phyloP scores from a whole-genome alignment of 2,113 vertebrate genomes.

The Engraulis encrasicolus region DNA sequence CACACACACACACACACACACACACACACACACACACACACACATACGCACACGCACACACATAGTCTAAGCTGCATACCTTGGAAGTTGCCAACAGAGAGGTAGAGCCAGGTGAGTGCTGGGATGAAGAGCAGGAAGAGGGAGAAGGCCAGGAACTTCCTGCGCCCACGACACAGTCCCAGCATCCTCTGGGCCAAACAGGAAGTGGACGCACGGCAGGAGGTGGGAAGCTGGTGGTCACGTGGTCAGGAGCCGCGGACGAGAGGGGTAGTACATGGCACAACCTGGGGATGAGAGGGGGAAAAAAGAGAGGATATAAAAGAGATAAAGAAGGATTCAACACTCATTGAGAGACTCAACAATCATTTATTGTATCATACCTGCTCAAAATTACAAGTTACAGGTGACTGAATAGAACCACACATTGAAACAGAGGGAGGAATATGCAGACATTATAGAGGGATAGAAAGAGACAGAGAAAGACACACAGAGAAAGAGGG shows the following conservation, averaged over 20 bases:
- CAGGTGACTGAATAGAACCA: too few species aligned
- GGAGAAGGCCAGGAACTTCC: slow-evolving; percentile 96
- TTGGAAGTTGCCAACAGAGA: slow-evolving; percentile 92
- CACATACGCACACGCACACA: slow-evolving; percentile 37
- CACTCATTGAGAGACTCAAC: too few species aligned
- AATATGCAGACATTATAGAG: too few species aligned
- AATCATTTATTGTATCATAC: too few species aligned
- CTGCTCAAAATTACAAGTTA: too few species aligned
- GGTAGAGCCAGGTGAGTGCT: slow-evolving; percentile 94
- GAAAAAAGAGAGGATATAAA: not conserved
- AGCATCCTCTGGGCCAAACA: slow-evolving; percentile 89
- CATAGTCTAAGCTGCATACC: too few species aligned
- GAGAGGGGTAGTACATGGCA: slow-evolving; percentile 86
- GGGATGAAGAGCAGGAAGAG: slow-evolving; percentile 93
- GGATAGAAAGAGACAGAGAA: not conserved
- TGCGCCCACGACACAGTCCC: slow-evolving; percentile 97
- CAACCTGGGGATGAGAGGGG: slow-evolving; percentile 58
- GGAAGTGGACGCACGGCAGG: slow-evolving; percentile 68
- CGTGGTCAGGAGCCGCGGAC: slow-evolving; percentile 78
- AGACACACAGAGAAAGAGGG: too few species aligned
- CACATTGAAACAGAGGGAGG: too few species aligned
- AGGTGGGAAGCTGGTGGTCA: slow-evolving; percentile 79
- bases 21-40: not conserved
- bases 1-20: too few species aligned
- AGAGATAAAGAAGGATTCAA: not conserved